Evolutionary conservation across 1,140 invertebrate genomes (phyloP), one percentile per base, ranked within the genome.

Genomic region (Sarcophaga peregrina): DNA sequence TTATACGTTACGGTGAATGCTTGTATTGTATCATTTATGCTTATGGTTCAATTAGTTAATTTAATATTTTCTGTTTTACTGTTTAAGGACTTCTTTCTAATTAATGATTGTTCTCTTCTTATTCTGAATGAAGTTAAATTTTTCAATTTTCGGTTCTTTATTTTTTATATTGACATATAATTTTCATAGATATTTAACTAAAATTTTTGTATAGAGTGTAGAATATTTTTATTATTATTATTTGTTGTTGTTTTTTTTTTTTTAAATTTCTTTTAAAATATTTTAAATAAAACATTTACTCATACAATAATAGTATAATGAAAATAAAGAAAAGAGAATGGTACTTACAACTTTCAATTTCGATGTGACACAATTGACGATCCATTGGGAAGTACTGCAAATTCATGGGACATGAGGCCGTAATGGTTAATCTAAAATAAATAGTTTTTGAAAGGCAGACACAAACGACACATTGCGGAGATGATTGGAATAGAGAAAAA

Each of bases 311-410:
- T 17, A 72, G 48, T 68, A 47, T 37, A n/a, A 17, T 58, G 8
- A 58, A 48, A 15, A 11, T 74, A 37, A 73, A 46, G 52, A 45
- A 81, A 62, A 45, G 85, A 85, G 85, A 86, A 87, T 87, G 88
- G 89, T 93, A 97, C 97, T 98, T 95, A 98, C 97, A 99, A 93
- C 97, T 98, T 94, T 99, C 97, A 86, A 99, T 98, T 93, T 98
- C 97, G 89, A 99, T 97, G 91, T 97, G 96, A 93, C 98, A 98
- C 85, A 98, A 92, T 91, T 99, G 98, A 89, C 97, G 95, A 91
- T 99, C 98, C 96, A 99, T 98, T 8, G 97, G 97, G 92, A 98
- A 99, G 92, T 98, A 98, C 90, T 98, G 96, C 84, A 99, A 93
- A 92, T 98, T 97, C 97, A 98, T 98, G 46, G 98, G 97, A 93